Conservation (phyloP, 2,797 vertebrate species). For the Gymnoscopelus microlampas region DNA sequence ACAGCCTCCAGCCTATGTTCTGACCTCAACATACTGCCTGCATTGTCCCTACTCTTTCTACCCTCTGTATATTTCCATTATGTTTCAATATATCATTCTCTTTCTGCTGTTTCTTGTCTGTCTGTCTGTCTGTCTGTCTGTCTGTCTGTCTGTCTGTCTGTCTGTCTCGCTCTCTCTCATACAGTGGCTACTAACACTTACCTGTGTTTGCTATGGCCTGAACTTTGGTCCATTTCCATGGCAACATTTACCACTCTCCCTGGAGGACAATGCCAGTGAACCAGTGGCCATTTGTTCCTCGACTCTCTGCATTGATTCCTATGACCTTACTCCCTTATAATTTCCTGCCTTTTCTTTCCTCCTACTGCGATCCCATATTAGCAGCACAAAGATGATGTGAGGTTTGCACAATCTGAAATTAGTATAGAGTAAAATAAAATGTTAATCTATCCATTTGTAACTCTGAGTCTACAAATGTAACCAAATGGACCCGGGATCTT, state of each 20-base stretch:
- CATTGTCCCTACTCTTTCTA: too few relatives aligned
- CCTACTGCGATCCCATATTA: neutral
- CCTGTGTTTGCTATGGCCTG: constrained; percentile 68
- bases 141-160: neutral
- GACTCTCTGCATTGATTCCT: constrained; percentile 10
- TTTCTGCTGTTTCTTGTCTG: too few relatives aligned
- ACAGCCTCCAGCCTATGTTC: too few relatives aligned
- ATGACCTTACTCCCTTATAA: neutral
- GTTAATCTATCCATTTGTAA: too few relatives aligned
- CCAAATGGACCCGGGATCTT: too few relatives aligned
- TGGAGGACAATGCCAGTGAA: constrained; percentile 27
- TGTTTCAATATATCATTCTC: too few relatives aligned
- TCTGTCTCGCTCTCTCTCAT: constrained; percentile 5
- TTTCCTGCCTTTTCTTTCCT: neutral
- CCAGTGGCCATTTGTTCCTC: constrained; percentile 31
- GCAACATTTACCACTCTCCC: constrained; percentile 53
- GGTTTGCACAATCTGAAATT: too few relatives aligned
- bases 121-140: neutral
- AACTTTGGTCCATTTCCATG: constrained; percentile 78
- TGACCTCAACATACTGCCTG: too few relatives aligned
- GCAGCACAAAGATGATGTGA: too few relatives aligned
- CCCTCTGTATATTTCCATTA: too few relatives aligned
- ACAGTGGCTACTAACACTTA: constrained; percentile 36
- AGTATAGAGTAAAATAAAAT: too few relatives aligned
- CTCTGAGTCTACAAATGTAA: too few relatives aligned